phyloP scores from a whole-genome alignment of 2,797 vertebrate genomes.

The Enteromius radiatus region DNA sequence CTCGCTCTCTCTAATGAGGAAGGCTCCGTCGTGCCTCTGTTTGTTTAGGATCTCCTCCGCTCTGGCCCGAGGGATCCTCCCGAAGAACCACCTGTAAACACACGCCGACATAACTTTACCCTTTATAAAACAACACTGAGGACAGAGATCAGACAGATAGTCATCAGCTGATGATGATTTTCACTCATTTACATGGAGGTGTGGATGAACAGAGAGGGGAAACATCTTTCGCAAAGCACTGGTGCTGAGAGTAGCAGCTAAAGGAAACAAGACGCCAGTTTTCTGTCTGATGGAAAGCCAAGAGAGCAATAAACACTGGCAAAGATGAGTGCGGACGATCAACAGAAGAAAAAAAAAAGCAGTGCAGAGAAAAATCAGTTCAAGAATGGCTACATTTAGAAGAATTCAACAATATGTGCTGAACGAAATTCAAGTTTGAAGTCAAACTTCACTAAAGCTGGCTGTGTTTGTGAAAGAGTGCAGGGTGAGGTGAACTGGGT shows the following conservation, averaged over 20 bases:
- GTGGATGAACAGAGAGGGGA: neutral
- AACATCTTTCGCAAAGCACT: neutral
- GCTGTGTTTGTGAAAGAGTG: neutral
- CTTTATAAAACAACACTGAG: neutral
- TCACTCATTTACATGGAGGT: neutral
- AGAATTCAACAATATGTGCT: neutral
- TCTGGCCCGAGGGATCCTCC: constrained; percentile 97
- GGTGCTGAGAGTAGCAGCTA: constrained; percentile 14
- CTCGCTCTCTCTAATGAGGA: constrained; percentile 98
- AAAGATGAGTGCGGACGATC: neutral
- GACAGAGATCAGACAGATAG: neutral
- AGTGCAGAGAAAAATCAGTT: neutral
- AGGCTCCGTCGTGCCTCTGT: constrained; percentile 97
- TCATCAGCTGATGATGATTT: neutral
- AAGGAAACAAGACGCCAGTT: constrained; percentile 34
- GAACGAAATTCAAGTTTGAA: neutral
- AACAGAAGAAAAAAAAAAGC: neutral
- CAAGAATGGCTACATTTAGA: neutral
- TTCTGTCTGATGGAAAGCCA: constrained; percentile 62
- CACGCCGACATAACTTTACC: constrained; percentile 4
- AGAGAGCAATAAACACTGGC: constrained; percentile 56
- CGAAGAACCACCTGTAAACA: constrained; percentile 93
- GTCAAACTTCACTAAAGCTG: too few species aligned
- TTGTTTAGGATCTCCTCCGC: constrained; percentile 99
- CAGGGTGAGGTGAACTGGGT: neutral